Evolutionary conservation across 2,797 vertebrate species (phyloP).

Genomic region (Falco peregrinus): DNA sequence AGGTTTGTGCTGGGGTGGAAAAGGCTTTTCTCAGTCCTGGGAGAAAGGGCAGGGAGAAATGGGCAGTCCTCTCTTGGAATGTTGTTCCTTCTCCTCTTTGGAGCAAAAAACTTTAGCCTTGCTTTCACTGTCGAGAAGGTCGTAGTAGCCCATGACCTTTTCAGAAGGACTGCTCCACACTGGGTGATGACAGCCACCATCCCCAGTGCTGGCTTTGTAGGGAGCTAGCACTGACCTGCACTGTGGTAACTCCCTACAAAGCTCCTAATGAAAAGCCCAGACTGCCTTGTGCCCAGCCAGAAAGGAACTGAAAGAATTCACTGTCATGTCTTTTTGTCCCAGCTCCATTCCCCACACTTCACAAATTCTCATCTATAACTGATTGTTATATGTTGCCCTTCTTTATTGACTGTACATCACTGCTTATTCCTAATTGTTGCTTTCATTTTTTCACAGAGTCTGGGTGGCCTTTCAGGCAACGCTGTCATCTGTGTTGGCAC

Average conservation of each 20-base stretch:
- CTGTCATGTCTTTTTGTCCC: not conserved
- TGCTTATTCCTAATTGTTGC: not conserved
- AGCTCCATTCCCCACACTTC: not conserved
- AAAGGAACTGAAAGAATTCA: not conserved
- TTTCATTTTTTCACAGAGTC: not conserved
- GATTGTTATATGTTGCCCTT: not conserved
- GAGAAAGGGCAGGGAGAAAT: not conserved
- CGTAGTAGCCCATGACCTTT: rapidly evolving
- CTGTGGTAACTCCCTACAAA: not conserved
- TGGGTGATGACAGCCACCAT: not conserved
- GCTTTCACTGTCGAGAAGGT: not conserved
- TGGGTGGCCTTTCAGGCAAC: not conserved
- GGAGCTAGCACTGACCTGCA: not conserved
- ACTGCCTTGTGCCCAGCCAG: not conserved
- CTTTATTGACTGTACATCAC: not conserved
- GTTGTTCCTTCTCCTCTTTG: not conserved
- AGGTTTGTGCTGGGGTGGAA: not conserved
- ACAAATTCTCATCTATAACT: not conserved
- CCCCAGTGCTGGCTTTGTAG: not conserved
- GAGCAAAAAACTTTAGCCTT: not conserved
- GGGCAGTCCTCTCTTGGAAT: not conserved
- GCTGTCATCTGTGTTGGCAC: not conserved
- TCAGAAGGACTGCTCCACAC: not conserved
- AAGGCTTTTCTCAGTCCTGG: not conserved
- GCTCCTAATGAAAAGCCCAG: not conserved